Evolutionary conservation across 2,888 invertebrate genomes (phyloP), one percentile per base, ranked within the genome.

Genomic region (Caenorhabditis sp.): DNA sequence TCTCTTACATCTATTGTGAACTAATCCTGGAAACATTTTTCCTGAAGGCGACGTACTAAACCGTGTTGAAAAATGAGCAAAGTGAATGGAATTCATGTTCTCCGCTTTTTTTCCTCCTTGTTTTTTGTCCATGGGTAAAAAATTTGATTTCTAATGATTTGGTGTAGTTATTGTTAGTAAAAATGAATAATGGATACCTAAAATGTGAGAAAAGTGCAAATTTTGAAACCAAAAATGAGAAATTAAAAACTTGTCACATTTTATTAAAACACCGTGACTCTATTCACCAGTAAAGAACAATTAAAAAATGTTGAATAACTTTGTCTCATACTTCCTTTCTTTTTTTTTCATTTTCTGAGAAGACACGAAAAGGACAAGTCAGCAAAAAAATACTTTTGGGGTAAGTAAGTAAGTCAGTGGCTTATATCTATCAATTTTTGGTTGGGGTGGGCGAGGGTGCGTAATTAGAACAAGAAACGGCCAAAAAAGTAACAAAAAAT

Each of bases 31-130:
- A 43, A 43, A 43, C 43, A 43, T 17, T 43, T 43, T 43, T 43
- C 17, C 17, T 43, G 43, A 43, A 43, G 43, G 17, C 43, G 43
- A 43, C 24, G 5, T 19, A 61, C 66, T 71, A 71, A 71, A 66
- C 71, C 71, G 62, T 71, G 66, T 64, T 71, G 71, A 71, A 71
- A 71, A 71, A 71, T 71, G 71, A 71, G 66, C 57, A 57, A 66
- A 62, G 61, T 43, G 61, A 31, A 10, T 51, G 31, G 50, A 17
- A 10, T 10, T 43, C 43, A 43, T 43, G 43, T 43, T 43, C 43
- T 43, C 14, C 14, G 66, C 10, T 31, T 31, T 31, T 31, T 31
- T 31, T 6, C n/a, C n/a, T n/a, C n/a, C 31, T 6, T 31, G 31
- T 31, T 31, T 31, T 10, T 31, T 31, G 10, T 31, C 10, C 31